These are phyloP conservation scores for Hirundichthys speculiger DNA, from an alignment of 2,113 vertebrate genomes.

Conservation along the genomic window DNA sequence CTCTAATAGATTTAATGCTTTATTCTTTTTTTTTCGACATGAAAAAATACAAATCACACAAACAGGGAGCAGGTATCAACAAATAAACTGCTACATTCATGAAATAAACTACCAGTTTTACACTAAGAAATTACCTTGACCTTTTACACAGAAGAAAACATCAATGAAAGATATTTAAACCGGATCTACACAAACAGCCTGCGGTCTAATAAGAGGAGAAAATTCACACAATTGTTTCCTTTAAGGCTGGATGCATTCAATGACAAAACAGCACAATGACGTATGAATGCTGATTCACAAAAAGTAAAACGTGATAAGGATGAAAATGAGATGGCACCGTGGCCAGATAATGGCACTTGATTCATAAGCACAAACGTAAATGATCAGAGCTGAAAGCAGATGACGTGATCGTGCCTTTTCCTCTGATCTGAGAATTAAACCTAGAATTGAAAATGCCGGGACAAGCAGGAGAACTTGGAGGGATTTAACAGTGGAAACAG, in stretches of 20 bases:
- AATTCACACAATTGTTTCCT: not conserved
- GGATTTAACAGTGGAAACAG: constrained; percentile 11
- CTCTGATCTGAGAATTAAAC: too few species aligned
- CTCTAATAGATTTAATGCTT: constrained; percentile 21
- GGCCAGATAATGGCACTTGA: constrained; percentile 30
- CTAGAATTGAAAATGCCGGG: not conserved
- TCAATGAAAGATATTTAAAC: constrained; percentile 16
- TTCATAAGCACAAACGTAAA: constrained; percentile 13
- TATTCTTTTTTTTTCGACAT: constrained; percentile 35
- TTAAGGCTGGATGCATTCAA: constrained; percentile 54
- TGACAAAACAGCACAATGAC: not conserved
- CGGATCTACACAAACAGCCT: constrained; percentile 11
- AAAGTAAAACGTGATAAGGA: not conserved
- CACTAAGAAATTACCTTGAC: constrained; percentile 29
- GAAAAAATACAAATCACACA: constrained; percentile 43
- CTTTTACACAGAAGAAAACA: constrained; percentile 37
- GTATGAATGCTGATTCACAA: not conserved
- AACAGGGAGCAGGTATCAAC: constrained; percentile 16
- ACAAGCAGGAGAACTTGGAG: constrained; percentile 5
- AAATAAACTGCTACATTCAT: constrained; percentile 40
- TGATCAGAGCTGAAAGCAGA: not conserved
- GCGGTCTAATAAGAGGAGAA: not conserved
- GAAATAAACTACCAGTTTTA: constrained; percentile 30
- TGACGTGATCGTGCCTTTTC: too few species aligned
- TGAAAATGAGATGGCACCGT: not conserved